These are phyloP conservation scores for Cactoblastis cactorum DNA, from an alignment of 2,888 invertebrate genomes.

Conservation along the genomic window DNA sequence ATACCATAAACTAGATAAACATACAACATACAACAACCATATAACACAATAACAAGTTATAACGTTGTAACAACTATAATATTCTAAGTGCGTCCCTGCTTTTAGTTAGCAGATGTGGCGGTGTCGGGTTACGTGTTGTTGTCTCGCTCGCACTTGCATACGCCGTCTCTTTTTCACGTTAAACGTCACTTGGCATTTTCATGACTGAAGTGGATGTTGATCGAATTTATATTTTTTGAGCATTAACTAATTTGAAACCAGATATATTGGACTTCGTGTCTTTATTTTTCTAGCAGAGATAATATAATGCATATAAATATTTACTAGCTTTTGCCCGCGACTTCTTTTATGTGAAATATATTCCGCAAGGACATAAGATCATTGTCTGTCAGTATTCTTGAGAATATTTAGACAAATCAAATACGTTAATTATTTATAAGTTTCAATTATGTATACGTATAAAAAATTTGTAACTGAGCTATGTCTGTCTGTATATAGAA, in stretches of 20 bases:
- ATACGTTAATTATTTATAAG: too few species aligned
- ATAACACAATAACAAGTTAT: constrained; percentile 5
- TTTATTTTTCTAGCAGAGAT: background rate
- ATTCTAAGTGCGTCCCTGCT: constrained; percentile 16
- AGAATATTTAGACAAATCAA: too few species aligned
- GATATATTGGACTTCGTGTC: too few species aligned
- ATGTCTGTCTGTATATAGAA: too few species aligned
- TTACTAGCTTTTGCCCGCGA: too few species aligned
- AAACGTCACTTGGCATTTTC: constrained; percentile 11
- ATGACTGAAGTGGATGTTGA: background rate
- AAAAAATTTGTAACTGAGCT: too few species aligned
- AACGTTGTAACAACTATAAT: constrained; percentile 8
- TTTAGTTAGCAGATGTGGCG: constrained; percentile 21
- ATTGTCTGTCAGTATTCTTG: too few species aligned
- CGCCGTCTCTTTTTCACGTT: constrained; percentile 13
- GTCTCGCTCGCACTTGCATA: constrained; percentile 11
- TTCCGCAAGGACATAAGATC: too few species aligned
- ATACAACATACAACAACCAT: background rate
- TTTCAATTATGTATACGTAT: too few species aligned
- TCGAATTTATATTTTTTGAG: background rate
- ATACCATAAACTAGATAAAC: background rate
- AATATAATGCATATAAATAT: too few species aligned
- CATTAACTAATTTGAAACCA: too few species aligned
- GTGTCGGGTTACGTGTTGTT: constrained; percentile 18
- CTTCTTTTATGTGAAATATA: too few species aligned